Evolutionary conservation across 2,888 invertebrate genomes (phyloP).

Genomic region (Thelaira solivaga): DNA sequence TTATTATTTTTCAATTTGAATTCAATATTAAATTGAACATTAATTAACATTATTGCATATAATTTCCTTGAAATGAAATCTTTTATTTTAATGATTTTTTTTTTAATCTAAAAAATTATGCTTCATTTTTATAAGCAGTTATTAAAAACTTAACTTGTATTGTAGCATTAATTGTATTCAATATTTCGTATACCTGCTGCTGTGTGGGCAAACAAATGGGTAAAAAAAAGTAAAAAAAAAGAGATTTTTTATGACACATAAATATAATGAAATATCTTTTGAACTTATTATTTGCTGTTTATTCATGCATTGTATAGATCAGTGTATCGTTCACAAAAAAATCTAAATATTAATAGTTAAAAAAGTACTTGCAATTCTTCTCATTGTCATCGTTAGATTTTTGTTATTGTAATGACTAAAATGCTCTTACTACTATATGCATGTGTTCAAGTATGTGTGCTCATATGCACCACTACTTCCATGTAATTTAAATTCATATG

Average conservation of each 20-base stretch:
- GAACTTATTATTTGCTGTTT: constrained; percentile 48
- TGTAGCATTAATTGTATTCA: background rate
- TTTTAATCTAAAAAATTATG: background rate
- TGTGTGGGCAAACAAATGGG: background rate
- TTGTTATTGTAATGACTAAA: constrained; percentile 30
- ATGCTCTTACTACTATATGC: background rate
- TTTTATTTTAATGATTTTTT: too few relatives aligned
- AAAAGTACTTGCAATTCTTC: constrained; percentile 44
- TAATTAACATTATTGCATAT: background rate
- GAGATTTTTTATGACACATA: background rate
- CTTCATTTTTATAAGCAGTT: background rate
- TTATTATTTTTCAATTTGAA: background rate
- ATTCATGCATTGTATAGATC: constrained; percentile 26
- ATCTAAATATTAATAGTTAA: background rate
- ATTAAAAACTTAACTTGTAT: constrained; percentile 1
- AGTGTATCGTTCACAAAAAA: constrained; percentile 1
- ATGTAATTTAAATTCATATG: constrained; percentile 9
- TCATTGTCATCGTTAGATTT: constrained; percentile 36
- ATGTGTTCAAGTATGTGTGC: background rate
- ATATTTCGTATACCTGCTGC: background rate
- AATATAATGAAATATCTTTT: constrained; percentile 12
- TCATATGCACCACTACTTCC: background rate
- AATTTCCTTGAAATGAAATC: background rate
- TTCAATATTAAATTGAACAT: background rate
- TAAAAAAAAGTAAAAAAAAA: background rate